Base-by-base conservation (phyloP, 92 coral and sea anemone genomes). In the Porites rus region DNA sequence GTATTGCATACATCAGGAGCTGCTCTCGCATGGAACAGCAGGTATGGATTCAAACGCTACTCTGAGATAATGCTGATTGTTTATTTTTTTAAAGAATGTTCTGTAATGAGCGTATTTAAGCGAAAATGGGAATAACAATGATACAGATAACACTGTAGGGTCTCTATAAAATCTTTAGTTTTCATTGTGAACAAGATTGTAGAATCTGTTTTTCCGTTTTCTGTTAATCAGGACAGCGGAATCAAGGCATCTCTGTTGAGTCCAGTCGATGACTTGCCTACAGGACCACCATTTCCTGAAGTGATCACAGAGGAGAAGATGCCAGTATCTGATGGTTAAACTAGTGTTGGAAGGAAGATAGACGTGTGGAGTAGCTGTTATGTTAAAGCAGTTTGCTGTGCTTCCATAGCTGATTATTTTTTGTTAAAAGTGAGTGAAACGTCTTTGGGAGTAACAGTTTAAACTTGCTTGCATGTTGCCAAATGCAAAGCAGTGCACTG, bases 11-110 rank as follows among this genome's bases (percentile, higher is more conserved):
- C 75, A 71, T 81, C 66, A 89, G 95, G 82, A 92, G 93, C 75
- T 88, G 93, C 59, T 87, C 94, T 9, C 84, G 98, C 38, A 89
- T 88, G 10, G 96, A 94, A 60, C 94, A 90, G 86, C 91, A 91
- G 98, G 98, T 95, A 75, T 18, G 2, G 46, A 68, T 16, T 38
- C 46, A 38, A 38, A 38, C 46, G 6, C 46, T 38, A 38, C 46
- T 5, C 46, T 38, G 46, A 38, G 6, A 38, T 38, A 38, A 4
- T 38, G 46, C 46, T 38, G 46, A 38, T 3, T 38, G 46, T 38
- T 38, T 38, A 6, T 28, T 28, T 28, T 28, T 28, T 28, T 28
- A 28, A 28, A 28, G 31, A 28, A 28, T 28, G 31, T 28, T 28
- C 2, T 38, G 46, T 38, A 38, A 38, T 38, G 7, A 38, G 5